These are phyloP conservation scores for Eurois occulta DNA, from an alignment of 2,888 invertebrate species.

Conservation along the genomic window DNA sequence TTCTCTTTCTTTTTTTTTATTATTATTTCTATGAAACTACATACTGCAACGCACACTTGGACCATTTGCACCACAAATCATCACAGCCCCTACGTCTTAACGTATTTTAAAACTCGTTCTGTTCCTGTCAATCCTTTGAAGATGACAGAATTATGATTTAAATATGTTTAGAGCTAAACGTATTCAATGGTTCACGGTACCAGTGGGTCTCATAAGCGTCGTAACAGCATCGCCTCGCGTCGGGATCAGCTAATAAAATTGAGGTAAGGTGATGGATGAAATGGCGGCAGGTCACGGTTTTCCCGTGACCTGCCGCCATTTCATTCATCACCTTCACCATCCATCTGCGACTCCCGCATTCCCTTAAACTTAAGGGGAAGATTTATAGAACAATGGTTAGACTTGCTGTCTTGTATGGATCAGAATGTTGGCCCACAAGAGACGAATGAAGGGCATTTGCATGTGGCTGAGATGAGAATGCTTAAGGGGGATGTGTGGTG, in stretches of 20 bases:
- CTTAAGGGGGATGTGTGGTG: too few relatives aligned
- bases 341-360: too few relatives aligned
- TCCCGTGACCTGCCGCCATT: too few relatives aligned
- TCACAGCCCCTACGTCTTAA: neutral
- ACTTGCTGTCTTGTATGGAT: too few relatives aligned
- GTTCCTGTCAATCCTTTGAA: neutral
- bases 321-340: too few relatives aligned
- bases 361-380: too few relatives aligned
- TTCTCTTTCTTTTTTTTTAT: neutral
- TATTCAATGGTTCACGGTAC: neutral
- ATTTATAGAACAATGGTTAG: too few relatives aligned
- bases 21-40: neutral
- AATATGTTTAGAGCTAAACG: neutral
- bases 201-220: neutral
- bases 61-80: neutral
- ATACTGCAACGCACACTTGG: neutral
- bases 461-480: too few relatives aligned
- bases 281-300: too few relatives aligned
- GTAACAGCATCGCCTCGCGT: neutral
- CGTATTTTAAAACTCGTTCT: neutral
- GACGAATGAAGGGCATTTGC: too few relatives aligned
- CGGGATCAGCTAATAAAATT: neutral
- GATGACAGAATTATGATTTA: neutral
- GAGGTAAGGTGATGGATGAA: too few relatives aligned
- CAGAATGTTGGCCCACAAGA: too few relatives aligned